These are phyloP conservation scores for Eupelmus urozonus DNA, from an alignment of 2,888 invertebrate species.

Conservation along the genomic window DNA sequence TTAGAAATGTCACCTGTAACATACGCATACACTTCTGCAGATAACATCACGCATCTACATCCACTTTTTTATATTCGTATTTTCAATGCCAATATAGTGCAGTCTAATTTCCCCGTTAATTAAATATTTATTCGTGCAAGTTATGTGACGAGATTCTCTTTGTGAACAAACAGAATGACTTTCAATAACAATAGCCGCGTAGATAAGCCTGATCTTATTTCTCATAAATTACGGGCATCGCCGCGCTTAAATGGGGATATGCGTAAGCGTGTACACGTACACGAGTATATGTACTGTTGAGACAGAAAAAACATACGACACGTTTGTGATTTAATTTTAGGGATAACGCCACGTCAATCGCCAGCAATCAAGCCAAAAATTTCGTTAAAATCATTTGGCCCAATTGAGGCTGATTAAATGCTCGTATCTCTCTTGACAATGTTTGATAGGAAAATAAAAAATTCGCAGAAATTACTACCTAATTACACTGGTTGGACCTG, in stretches of 20 bases:
- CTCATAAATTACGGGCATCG: conserved; percentile 19
- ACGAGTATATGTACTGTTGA: too few species aligned
- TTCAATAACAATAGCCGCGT: too few species aligned
- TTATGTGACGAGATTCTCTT: not conserved
- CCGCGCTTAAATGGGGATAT: not conserved
- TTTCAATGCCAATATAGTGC: too few species aligned
- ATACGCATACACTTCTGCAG: not conserved
- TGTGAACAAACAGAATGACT: too few species aligned
- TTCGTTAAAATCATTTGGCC: not conserved
- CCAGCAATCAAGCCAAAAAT: conserved; percentile 10
- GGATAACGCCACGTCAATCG: not conserved
- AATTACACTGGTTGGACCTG: too few species aligned
- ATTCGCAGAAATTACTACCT: too few species aligned
- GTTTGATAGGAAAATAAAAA: too few species aligned
- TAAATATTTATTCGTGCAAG: conserved; percentile 5
- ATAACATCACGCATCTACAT: too few species aligned
- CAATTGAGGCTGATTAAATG: not conserved
- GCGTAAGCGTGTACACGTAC: not conserved
- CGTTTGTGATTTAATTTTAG: conserved; percentile 18
- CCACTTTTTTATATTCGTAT: too few species aligned
- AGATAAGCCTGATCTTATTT: conserved; percentile 13
- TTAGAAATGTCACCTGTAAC: conserved; percentile 88
- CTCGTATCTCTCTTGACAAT: too few species aligned
- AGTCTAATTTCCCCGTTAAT: not conserved
- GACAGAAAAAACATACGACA: not conserved